Evolutionary conservation across 2,888 invertebrate genomes (phyloP).

Genomic region (Dasypolia templi): DNA sequence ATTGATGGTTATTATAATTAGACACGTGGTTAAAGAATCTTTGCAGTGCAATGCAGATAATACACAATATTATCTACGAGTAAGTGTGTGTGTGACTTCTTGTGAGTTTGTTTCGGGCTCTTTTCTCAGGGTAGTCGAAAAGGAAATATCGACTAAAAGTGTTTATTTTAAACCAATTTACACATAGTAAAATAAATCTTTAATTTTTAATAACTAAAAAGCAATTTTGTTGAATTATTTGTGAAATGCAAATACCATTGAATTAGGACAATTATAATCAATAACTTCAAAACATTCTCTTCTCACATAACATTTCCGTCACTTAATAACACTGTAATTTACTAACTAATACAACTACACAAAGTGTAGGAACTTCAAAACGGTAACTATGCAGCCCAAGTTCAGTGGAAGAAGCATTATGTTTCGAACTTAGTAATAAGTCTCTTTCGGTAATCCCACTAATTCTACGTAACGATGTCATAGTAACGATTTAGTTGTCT

Average conservation of each 20-base stretch:
- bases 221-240: background rate
- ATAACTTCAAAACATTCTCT: background rate
- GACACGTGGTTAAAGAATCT: too few species aligned
- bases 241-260: background rate
- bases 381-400: slow-evolving; percentile 25
- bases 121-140: too few species aligned
- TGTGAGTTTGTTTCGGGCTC: too few species aligned
- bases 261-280: background rate
- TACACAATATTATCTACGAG: too few species aligned
- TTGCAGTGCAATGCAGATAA: too few species aligned
- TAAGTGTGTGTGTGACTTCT: too few species aligned
- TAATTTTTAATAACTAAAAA: background rate
- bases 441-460: slow-evolving; percentile 48
- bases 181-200: too few species aligned
- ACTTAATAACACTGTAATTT: background rate
- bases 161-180: too few species aligned
- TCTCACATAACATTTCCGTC: background rate
- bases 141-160: too few species aligned
- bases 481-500: slow-evolving; percentile 28
- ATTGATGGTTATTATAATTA: too few species aligned
- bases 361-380: slow-evolving; percentile 11
- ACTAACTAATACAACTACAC: slow-evolving; percentile 17
- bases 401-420: slow-evolving; percentile 44
- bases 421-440: slow-evolving; percentile 54
- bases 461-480: slow-evolving; percentile 55